Evolutionary conservation across 2,888 invertebrate genomes (phyloP).

Genomic region (Acronicta leporina): DNA sequence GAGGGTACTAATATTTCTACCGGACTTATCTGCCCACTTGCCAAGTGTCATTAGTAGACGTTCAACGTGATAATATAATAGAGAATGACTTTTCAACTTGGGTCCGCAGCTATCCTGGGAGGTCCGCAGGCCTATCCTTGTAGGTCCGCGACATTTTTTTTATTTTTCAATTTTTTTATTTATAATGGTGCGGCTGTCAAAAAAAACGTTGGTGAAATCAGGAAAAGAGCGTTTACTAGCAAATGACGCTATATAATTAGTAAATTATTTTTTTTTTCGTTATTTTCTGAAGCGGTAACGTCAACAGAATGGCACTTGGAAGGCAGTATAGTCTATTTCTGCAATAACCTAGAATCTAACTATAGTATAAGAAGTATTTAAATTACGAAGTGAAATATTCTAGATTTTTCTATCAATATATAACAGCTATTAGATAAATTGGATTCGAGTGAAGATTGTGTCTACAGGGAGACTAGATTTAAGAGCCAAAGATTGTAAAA

Average conservation of each 20-base stretch:
- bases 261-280: no score
- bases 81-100: no score
- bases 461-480: slow-evolving; percentile 64
- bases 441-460: slow-evolving; percentile 26
- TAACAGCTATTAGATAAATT: slow-evolving; percentile 13
- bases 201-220: no score
- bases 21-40: slow-evolving; percentile 9
- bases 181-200: no score
- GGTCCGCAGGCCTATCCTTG: no score
- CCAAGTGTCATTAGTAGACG: background rate
- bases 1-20: slow-evolving; percentile 12
- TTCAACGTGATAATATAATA: background rate
- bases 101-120: no score
- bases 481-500: slow-evolving; percentile 58
- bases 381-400: slow-evolving; percentile 20
- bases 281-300: background rate
- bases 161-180: no score
- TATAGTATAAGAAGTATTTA: slow-evolving; percentile 13
- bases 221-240: no score
- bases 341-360: slow-evolving; percentile 16
- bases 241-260: background rate
- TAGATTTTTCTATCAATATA: slow-evolving; percentile 53
- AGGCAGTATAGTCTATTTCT: background rate
- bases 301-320: background rate
- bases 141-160: no score